A percentile compares a stretch with the other conserved stretches of the same genome.
Evolutionary conservation across 2,113 vertebrate genomes (phyloP).

Genomic region (Conger conger): DNA sequence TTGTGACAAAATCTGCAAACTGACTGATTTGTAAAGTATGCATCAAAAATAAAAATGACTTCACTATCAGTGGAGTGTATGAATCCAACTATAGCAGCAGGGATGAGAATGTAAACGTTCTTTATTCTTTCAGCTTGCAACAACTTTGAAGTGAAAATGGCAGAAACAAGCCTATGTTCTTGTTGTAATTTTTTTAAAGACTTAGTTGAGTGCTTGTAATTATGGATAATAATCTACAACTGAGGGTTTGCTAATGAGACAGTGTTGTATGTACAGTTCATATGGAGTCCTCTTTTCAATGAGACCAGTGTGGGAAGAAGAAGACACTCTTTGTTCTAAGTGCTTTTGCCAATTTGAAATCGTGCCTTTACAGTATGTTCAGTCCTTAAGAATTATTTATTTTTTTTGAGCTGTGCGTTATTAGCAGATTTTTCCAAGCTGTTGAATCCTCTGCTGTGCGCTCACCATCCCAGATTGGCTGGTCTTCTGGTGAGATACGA

Average conservation of each 20-base stretch:
- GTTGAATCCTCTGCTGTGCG: constrained; percentile 60
- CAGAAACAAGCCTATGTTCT: constrained; percentile 43
- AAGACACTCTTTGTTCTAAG: constrained; percentile 52
- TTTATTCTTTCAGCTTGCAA: constrained; percentile 57
- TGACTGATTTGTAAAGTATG: constrained; percentile 66
- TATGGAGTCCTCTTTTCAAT: constrained; percentile 45
- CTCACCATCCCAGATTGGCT: constrained; percentile 30
- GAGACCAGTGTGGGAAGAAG: constrained; percentile 52
- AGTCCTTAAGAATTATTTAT: constrained; percentile 44
- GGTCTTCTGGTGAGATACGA: constrained; percentile 3
- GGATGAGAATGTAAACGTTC: constrained; percentile 63
- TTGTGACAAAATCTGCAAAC: constrained; percentile 74
- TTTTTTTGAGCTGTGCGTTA: constrained; percentile 56
- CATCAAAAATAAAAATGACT: constrained; percentile 58
- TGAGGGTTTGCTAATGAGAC: constrained; percentile 56
- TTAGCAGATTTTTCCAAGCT: constrained; percentile 72
- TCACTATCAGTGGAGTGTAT: constrained; percentile 70
- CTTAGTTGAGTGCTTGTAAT: constrained; percentile 52
- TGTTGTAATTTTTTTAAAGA: constrained; percentile 38
- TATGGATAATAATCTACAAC: constrained; percentile 58
- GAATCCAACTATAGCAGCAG: constrained; percentile 51
- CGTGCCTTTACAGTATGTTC: constrained; percentile 49
- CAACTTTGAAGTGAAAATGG: constrained; percentile 61
- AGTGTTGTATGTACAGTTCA: constrained; percentile 55
- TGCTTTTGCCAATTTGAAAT: constrained; percentile 51